Conservation (phyloP, 1,140 invertebrate species). For the Penaeus vannamei region DNA sequence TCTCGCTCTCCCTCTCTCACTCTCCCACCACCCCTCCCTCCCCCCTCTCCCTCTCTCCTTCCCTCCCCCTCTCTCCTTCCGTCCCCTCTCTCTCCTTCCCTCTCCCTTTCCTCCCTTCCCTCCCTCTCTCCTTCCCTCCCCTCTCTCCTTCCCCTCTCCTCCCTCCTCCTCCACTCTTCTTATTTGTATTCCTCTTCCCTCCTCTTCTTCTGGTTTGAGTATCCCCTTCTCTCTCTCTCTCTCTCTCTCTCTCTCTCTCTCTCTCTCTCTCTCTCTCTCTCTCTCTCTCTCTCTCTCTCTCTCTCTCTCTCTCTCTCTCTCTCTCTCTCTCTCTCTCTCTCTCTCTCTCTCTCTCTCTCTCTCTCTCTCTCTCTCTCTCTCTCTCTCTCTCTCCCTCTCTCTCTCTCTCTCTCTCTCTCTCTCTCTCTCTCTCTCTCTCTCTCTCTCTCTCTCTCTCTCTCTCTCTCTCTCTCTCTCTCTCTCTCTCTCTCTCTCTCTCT, state of each 20-base stretch:
- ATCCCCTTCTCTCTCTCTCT: neutral
- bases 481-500: neutral
- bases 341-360: neutral
- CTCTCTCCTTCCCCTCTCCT: neutral
- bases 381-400: neutral
- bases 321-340: constrained; percentile 12
- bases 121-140: neutral
- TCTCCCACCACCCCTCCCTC: neutral
- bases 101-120: neutral
- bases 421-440: neutral
- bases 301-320: neutral
- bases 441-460: neutral
- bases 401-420: neutral
- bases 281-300: neutral
- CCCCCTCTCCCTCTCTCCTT: neutral
- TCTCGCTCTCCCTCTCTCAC: neutral
- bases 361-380: neutral
- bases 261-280: neutral
- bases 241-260: no score
- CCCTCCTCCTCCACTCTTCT: no score
- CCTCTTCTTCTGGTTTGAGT: neutral
- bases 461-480: neutral
- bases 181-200: neutral
- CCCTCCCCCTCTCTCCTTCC: neutral
- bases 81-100: neutral